Base-by-base conservation (phyloP, 2,888 invertebrate species). In the Diogma glabrata region DNA sequence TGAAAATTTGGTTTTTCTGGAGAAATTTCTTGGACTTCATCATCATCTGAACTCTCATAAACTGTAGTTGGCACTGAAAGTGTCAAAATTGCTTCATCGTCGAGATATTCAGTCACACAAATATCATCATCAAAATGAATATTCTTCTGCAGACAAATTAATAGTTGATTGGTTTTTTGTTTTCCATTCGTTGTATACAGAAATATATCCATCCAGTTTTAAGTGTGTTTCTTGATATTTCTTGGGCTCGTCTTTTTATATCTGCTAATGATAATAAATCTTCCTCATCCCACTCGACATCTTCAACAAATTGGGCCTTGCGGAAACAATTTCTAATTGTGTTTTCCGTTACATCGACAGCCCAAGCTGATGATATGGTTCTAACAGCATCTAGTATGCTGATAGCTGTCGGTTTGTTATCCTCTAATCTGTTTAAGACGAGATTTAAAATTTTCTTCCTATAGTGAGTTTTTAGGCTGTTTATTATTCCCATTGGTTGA, bases 391-490 rank as follows among this genome's bases (percentile, higher is more conserved):
- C 40, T 19, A 36, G 19, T 19, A 19, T 19, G 10, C 19, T 19
- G 19, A 19, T 40, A 17, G 4, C 9, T 19, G 38, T 38, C 20
- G 4, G 19, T 17, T 40, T 19, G 4, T 8, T 19, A 8, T 40
- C 40, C 17, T 40, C 40, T n/a, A 40, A 19, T 1, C 40, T 40
- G 9, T 40, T 40, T 40, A 40, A 10, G 8, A 19, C 17, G 6
- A 20, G 17, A 8, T 19, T 19, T 19, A 40, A 4, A 40, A 40
- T 40, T 40, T 20, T 10, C n/a, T 26, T 24, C 50, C 55, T 52
- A 38, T 57, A 60, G 52, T 64, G 49, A 36, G 28, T 23, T 51
- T 61, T 60, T 22, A 58, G 40, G 49, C 52, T 47, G 33, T 53
- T 51, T 22, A 60, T 60, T 7, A 59, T 51, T 12, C 58, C 55